These are phyloP conservation scores for Lepidurus apus DNA, from an alignment of 1,140 invertebrate species.

Conservation along the genomic window DNA sequence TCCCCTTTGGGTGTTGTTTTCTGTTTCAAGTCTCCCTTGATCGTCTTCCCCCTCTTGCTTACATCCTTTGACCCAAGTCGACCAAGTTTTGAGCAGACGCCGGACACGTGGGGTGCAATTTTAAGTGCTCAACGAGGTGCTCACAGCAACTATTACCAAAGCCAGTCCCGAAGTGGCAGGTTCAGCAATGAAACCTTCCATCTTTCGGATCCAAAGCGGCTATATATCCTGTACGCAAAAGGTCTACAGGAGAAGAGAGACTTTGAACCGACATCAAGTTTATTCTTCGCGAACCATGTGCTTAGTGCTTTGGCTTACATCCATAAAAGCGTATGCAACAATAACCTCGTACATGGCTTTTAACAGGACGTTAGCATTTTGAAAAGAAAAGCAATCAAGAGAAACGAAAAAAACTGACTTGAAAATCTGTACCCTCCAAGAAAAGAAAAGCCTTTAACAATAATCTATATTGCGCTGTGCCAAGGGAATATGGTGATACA, in stretches of 20 bases:
- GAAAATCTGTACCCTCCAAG: too few species aligned
- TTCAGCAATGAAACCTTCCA: not conserved
- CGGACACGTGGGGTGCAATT: not conserved
- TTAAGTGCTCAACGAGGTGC: slow-evolving; percentile 9
- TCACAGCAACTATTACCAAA: not conserved
- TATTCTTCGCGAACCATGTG: not conserved
- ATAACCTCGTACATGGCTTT: not conserved
- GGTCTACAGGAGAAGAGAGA: too few species aligned
- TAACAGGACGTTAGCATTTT: not conserved
- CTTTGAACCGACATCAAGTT: too few species aligned
- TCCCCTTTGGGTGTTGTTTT: too few species aligned
- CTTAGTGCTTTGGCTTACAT: not conserved
- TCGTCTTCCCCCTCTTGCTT: too few species aligned
- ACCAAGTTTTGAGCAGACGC: not conserved
- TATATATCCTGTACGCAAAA: too few species aligned
- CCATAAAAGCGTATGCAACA: not conserved
- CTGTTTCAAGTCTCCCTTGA: too few species aligned
- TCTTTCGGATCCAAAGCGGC: not conserved
- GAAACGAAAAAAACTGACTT: not conserved
- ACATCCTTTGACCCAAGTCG: too few species aligned
- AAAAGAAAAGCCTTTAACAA: too few species aligned
- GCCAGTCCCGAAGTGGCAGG: not conserved
- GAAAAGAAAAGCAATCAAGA: not conserved
- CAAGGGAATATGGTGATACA: too few species aligned
- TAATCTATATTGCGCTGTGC: too few species aligned